Evolutionary conservation across 2,888 invertebrate genomes (phyloP), one percentile per base, ranked within the genome.

Genomic region (Exocentrus adspersus): DNA sequence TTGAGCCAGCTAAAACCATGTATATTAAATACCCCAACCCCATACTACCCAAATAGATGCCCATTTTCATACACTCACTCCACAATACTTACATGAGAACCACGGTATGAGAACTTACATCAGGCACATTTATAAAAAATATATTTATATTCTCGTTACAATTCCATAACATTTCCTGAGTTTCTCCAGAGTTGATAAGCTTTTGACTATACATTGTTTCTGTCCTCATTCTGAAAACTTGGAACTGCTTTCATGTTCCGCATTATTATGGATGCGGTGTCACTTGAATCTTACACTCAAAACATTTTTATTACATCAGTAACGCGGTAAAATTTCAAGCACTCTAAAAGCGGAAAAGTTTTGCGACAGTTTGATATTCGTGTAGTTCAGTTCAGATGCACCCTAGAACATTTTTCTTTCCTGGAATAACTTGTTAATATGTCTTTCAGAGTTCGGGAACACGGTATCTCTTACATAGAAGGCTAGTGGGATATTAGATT

Each of bases 391-490:
- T 56, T 57, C 51, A 54, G 46, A 60, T 46, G 20, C 7, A 24
- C 4, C n/a, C n/a, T 24, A 24, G 24, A 24, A n/a, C n/a, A n/a
- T n/a, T n/a, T n/a, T n/a, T n/a, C n/a, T n/a, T 12, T 19, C 30
- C 21, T 51, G 52, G 51, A 51, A 51, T 51, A 17, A 19, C 24
- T 12, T 32, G 46, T 14, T 14, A 46, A 48, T 48, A 42, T 56
- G 41, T 48, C 48, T 61, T 48, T 56, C 61, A 41, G 59, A 51
- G 30, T 41, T n/a, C n/a, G n/a, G n/a, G n/a, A n/a, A n/a, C n/a
- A n/a, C n/a, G n/a, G n/a, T n/a, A n/a, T n/a, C n/a, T n/a, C n/a
- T n/a, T n/a, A n/a, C n/a, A n/a, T n/a, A n/a, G n/a, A n/a, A n/a
- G n/a, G n/a, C n/a, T n/a, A n/a, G n/a, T n/a, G n/a, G n/a, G n/a